Evolutionary conservation across 2,888 invertebrate genomes (phyloP).

Genomic region (Yponomeuta plumbellus): DNA sequence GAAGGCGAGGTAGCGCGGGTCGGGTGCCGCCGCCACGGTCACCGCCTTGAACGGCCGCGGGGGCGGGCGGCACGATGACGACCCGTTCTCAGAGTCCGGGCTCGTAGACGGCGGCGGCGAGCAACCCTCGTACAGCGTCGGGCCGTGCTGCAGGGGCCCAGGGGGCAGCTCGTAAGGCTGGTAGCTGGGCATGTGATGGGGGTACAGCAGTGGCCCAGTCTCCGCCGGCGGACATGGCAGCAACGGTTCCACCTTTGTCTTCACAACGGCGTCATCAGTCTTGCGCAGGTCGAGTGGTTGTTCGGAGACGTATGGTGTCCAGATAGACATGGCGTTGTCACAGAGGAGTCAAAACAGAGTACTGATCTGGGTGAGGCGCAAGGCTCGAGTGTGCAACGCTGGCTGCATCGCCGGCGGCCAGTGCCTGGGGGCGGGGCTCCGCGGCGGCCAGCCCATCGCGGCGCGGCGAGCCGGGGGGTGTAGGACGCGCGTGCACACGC

Average conservation of each 20-base stretch:
- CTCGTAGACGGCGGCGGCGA: no score
- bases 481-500: neutral
- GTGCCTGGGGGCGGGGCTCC: neutral
- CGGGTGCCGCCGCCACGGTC: slow-evolving; percentile 28
- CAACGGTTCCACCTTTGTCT: no score
- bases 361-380: neutral
- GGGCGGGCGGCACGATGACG: neutral
- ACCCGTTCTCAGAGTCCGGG: neutral
- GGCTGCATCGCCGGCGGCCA: neutral
- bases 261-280: neutral
- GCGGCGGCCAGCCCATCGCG: neutral
- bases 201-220: no score
- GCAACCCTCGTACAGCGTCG: no score
- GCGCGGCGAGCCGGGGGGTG: neutral
- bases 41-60: slow-evolving; percentile 16
- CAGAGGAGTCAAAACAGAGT: neutral
- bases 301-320: slow-evolving; percentile 17
- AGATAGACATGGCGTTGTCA: slow-evolving; percentile 12
- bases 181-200: no score
- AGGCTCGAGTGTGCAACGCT: slow-evolving; percentile 1
- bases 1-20: slow-evolving; percentile 77
- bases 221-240: no score
- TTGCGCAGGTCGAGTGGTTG: slow-evolving; percentile 16
- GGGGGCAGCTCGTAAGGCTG: no score
- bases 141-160: no score